A percentile compares a stretch with the other conserved stretches of the same genome.
phyloP scores from a whole-genome alignment of 2,888 invertebrate genomes.

The Protodeltote pygarga region DNA sequence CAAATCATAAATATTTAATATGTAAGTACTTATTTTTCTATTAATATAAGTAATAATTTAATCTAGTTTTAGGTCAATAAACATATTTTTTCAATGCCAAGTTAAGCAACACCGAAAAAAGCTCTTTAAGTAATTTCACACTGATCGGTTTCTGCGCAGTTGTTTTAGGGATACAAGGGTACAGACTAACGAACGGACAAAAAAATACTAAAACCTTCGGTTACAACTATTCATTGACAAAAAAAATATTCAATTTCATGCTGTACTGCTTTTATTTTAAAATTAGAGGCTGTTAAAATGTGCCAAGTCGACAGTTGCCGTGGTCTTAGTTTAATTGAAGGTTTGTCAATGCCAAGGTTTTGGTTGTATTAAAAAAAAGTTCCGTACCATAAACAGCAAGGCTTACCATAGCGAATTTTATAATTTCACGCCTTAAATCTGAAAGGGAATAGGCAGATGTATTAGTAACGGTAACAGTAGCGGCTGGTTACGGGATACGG shows the following conservation, averaged over 20 bases:
- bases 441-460: no score
- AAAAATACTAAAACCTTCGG: slow-evolving; percentile 27
- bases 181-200: slow-evolving; percentile 19
- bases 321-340: slow-evolving; percentile 22
- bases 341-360: slow-evolving; percentile 33
- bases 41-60: not conserved
- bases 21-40: no score
- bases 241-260: slow-evolving; percentile 21
- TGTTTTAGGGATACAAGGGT: slow-evolving; percentile 43
- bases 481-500: no score
- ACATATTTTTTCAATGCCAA: slow-evolving; percentile 8
- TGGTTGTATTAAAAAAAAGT: slow-evolving; percentile 1
- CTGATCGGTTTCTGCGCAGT: slow-evolving; percentile 10
- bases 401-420: no score
- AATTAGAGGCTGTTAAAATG: slow-evolving; percentile 16
- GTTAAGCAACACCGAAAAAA: not conserved
- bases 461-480: no score
- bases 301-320: slow-evolving; percentile 23
- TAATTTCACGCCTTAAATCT: no score
- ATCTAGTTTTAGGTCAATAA: not conserved
- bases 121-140: slow-evolving; percentile 23
- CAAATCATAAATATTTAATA: not conserved
- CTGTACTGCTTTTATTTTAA: slow-evolving; percentile 12
- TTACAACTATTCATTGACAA: slow-evolving; percentile 3
- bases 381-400: not conserved